Evolutionary conservation across 1,140 invertebrate genomes (phyloP).

Genomic region (Rhagoletis pomonella): DNA sequence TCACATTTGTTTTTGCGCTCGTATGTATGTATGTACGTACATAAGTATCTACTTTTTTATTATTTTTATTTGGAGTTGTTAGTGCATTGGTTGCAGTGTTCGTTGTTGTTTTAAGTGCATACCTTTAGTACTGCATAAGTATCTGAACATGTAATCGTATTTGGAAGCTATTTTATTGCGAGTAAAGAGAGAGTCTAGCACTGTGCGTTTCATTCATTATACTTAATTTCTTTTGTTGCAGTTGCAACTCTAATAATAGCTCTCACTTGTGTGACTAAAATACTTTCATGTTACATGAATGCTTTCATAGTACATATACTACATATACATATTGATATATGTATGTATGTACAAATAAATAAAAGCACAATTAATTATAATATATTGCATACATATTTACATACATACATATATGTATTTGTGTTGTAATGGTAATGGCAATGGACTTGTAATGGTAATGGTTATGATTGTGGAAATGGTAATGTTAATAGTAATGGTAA

Average conservation of each 20-base stretch:
- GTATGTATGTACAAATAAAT: too few species aligned
- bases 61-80: neutral
- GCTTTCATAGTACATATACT: too few species aligned
- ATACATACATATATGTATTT: too few species aligned
- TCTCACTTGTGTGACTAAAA: slow-evolving; percentile 2
- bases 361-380: too few species aligned
- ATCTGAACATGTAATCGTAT: too few species aligned
- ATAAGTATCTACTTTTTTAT: neutral
- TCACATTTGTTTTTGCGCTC: neutral
- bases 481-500: too few species aligned
- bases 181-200: neutral
- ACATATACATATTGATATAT: too few species aligned
- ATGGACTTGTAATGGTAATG: too few species aligned
- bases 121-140: too few species aligned
- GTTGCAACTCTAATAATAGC: neutral
- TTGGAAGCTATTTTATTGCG: neutral
- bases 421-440: too few species aligned
- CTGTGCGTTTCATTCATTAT: neutral
- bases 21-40: neutral
- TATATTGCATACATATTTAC: too few species aligned
- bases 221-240: neutral
- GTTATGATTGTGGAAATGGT: too few species aligned
- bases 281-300: neutral
- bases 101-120: neutral
- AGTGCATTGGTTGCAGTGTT: neutral